Evolutionary conservation across 2,888 invertebrate species (phyloP), one percentile per base, ranked within the genome.

Genomic region (Plagodis dolabraria): DNA sequence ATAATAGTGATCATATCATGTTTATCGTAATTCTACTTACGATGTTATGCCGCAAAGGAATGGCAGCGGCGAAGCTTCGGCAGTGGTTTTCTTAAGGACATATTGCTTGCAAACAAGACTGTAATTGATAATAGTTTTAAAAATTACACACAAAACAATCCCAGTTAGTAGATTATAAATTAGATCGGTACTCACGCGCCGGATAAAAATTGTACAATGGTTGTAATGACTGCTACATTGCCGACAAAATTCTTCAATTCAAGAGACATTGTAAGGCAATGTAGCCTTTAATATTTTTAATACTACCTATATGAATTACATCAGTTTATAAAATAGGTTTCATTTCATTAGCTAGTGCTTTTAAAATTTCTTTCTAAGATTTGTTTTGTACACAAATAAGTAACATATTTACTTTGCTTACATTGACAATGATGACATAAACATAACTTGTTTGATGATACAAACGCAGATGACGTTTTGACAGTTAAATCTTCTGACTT

Each of bases 161-260:
- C 1, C 36, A 7, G 7, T 7, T 36, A 8, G 36, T 5, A 36
- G 5, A 7, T 36, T 4, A 36, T 5, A 7, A 36, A 8, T 1
- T 36, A 36, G 36, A 36, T 36, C 1, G 36, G 36, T 9, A 12
- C 96, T 95, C 94, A 98, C 98, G 94, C 94, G 90, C 98, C 98
- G 61, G 97, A 96, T 71, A 98, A 90, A 93, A 97, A 98, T 80
- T 97, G 97, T 63, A 96, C 87, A 69, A 97, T 94, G 11, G 97
- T 97, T 65, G 96, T 95, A 62, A 95, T 86, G 48, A 97, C 96
- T 42, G 97, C 97, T 65, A 86, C 67, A 64, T 72, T 75, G 49
- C 88, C 84, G 36, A 92, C 70, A 50, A 83, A 68, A 69, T 78
- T 75, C 63, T 77, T 84, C 7, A 36, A 48, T 44, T n/a, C 42